Evolutionary conservation across 2,113 vertebrate species (phyloP), one percentile per base, ranked within the genome.

Genomic region (Bothrops jararaca): DNA sequence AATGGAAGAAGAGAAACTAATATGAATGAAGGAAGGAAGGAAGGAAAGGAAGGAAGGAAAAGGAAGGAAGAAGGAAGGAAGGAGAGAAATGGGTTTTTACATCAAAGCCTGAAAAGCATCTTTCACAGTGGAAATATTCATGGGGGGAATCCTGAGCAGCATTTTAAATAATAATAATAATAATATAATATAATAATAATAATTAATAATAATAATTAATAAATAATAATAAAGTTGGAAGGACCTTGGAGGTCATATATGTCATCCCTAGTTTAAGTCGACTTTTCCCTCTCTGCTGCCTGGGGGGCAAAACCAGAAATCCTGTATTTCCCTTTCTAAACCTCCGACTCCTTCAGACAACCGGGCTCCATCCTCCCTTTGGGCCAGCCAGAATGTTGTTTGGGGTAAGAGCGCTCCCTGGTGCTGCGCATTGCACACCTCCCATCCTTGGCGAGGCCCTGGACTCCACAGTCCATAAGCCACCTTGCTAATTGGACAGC

Each of bases 391-490:
- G 23, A 7, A 85, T 12, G 23, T 95, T 96, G 92, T 34, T 93
- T 89, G 89, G 94, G 95, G 48, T 94, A 86, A 69, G 91, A 98
- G 97, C 95, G 95, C 97, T 97, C 97, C 74, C 98, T 97, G 96
- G 96, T 54, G 97, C 92, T n/a, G 39, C 0, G 0, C 0, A 2
- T 0, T 0, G 34, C 74, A 1, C 10, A 50, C 54, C 3, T 23
- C 60, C n/a, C 1, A 11, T 53, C 3, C 22, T 22, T 0, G 12
- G 34, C 2, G 22, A 56, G 53, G n/a, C 13, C 2, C 2, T 22
- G 64, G 34, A 2, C 53, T 48, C 89, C 92, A 64, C 57, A 53
- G 80, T 18, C 57, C 89, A 53, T 74, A 64, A 89, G 50, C n/a
- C 39, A 26, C 57, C 85, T 69, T 34, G 29, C 89, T 92, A 50